phyloP scores from a whole-genome alignment of 2,888 invertebrate genomes.

The Drosophila mimetica region DNA sequence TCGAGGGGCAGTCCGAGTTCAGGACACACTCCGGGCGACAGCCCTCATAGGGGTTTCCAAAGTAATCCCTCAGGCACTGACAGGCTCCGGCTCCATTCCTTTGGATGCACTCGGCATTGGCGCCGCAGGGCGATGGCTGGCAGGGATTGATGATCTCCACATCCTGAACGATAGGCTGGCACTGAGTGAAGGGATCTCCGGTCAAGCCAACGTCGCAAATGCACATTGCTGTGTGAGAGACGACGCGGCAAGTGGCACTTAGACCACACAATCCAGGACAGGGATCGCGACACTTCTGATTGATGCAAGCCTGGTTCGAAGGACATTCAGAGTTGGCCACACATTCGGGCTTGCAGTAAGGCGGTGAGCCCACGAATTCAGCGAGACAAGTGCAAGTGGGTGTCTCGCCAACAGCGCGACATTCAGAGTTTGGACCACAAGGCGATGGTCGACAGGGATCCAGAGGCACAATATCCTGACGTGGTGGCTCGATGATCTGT shows the following conservation, averaged over 20 bases:
- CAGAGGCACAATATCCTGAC: slow-evolving; percentile 76
- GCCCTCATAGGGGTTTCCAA: slow-evolving; percentile 91
- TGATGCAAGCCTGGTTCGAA: slow-evolving; percentile 89
- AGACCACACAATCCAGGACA: slow-evolving; percentile 90
- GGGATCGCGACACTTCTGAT: slow-evolving; percentile 90
- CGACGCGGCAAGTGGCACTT: slow-evolving; percentile 89
- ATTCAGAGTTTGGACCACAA: slow-evolving; percentile 90
- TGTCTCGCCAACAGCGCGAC: slow-evolving; percentile 87
- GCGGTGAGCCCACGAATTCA: slow-evolving; percentile 89
- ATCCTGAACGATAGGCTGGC: slow-evolving; percentile 84
- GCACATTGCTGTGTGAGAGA: slow-evolving; percentile 90
- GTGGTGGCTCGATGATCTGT: slow-evolving; percentile 85
- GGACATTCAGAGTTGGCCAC: slow-evolving; percentile 89
- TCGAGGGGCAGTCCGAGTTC: slow-evolving; percentile 89
- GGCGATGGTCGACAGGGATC: slow-evolving; percentile 89
- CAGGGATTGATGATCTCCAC: slow-evolving; percentile 87
- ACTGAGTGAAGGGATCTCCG: slow-evolving; percentile 90
- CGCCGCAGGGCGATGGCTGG: slow-evolving; percentile 89
- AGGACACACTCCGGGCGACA: slow-evolving; percentile 91
- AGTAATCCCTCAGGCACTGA: slow-evolving; percentile 88
- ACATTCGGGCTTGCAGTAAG: slow-evolving; percentile 91
- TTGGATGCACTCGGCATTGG: slow-evolving; percentile 89
- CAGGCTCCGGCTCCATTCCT: slow-evolving; percentile 89
- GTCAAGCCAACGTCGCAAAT: slow-evolving; percentile 87
- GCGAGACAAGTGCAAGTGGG: slow-evolving; percentile 90